Conservation (phyloP, 2,888 invertebrate species). For the Pollenia griseotomentosa region DNA sequence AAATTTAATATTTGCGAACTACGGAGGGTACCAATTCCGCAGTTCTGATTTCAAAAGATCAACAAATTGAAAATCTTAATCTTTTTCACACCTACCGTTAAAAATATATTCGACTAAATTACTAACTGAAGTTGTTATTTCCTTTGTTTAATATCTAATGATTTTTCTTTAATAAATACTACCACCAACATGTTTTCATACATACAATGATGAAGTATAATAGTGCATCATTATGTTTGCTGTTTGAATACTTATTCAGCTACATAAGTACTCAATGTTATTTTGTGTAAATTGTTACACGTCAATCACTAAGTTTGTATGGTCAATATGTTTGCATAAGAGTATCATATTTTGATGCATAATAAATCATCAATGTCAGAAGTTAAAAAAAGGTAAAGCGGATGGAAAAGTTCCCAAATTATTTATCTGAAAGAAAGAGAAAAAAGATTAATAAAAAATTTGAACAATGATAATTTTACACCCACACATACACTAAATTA, state of each 20-base stretch:
- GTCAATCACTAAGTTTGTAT: slow-evolving; percentile 57
- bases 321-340: slow-evolving; percentile 21
- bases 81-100: too few relatives aligned
- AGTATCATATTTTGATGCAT: slow-evolving; percentile 51
- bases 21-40: too few relatives aligned
- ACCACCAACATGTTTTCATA: slow-evolving; percentile 15
- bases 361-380: slow-evolving; percentile 56
- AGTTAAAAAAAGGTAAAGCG: slow-evolving; percentile 10
- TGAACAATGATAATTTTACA: too few relatives aligned
- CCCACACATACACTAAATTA: too few relatives aligned
- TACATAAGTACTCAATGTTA: neutral
- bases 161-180: neutral
- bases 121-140: neutral
- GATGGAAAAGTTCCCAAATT: neutral
- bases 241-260: neutral
- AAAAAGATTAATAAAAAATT: neutral
- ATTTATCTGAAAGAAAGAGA: slow-evolving; percentile 36
- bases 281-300: slow-evolving; percentile 62
- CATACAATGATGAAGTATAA: slow-evolving; percentile 20
- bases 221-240: slow-evolving; percentile 54
- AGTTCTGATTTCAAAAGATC: too few relatives aligned
- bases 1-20: too few relatives aligned
- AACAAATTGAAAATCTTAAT: too few relatives aligned
- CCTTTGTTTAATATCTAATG: neutral
- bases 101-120: too few relatives aligned